These are phyloP conservation scores for Paramuricea clavata DNA, from an alignment of 92 coral and sea anemone species.

Conservation along the genomic window DNA sequence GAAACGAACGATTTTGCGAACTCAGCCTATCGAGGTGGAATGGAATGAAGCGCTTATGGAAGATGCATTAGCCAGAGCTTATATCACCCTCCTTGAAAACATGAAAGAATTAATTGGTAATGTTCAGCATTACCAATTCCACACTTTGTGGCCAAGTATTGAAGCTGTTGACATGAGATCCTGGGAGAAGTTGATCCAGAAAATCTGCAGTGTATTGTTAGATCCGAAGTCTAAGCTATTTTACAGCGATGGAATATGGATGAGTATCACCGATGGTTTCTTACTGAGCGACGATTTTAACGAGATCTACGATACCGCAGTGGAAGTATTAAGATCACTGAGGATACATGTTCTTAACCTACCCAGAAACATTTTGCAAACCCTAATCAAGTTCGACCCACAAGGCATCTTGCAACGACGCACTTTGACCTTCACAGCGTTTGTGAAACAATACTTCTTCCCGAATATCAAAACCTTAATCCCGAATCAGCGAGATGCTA, in stretches of 20 bases:
- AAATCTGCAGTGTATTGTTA: slow-evolving; percentile 74
- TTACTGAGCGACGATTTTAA: slow-evolving; percentile 1
- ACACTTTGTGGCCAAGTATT: slow-evolving; percentile 79
- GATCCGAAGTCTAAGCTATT: slow-evolving; percentile 51
- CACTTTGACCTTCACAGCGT: slow-evolving; percentile 77
- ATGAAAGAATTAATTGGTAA: slow-evolving; percentile 57
- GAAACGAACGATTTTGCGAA: slow-evolving; percentile 68
- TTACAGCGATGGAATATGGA: slow-evolving; percentile 73
- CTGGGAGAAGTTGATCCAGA: slow-evolving; percentile 70
- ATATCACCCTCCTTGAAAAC: slow-evolving; percentile 68
- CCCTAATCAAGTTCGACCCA: slow-evolving; percentile 67
- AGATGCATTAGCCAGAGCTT: slow-evolving; percentile 77
- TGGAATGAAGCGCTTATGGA: slow-evolving; percentile 83
- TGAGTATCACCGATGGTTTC: slow-evolving; percentile 51
- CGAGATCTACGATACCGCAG: slow-evolving; percentile 56
- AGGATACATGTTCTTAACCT: slow-evolving; percentile 70
- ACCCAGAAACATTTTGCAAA: slow-evolving; percentile 71
- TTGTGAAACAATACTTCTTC: slow-evolving; percentile 74
- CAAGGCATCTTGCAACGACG: slow-evolving; percentile 49
- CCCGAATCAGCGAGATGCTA: slow-evolving; percentile 61
- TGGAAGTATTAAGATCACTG: slow-evolving; percentile 56
- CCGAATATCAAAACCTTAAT: slow-evolving; percentile 63
- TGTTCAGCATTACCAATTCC: slow-evolving; percentile 53
- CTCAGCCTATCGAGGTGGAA: slow-evolving; percentile 74
- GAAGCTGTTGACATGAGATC: slow-evolving; percentile 53